Conservation (phyloP, 2,797 vertebrate species). For the Spinus pinus region DNA sequence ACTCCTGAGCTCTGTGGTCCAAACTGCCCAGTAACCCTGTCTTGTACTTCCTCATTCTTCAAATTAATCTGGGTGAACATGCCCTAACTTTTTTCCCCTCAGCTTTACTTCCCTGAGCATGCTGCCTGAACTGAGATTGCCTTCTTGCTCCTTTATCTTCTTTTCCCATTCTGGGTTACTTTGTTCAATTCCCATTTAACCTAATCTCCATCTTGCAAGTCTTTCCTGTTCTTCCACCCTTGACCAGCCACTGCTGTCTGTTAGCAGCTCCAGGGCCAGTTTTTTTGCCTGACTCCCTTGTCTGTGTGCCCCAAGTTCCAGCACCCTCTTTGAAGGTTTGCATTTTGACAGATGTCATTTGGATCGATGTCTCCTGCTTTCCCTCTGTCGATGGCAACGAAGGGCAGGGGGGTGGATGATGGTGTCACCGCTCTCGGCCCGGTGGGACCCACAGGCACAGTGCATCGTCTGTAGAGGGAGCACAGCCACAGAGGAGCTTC, state of each 20-base stretch:
- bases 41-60: neutral
- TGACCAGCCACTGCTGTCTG: neutral
- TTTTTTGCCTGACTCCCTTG: neutral
- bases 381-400: accelerated
- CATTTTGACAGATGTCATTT: neutral
- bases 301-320: neutral
- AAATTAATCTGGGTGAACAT: neutral
- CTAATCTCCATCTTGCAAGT: neutral
- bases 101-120: neutral
- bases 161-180: neutral
- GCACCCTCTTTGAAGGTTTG: neutral
- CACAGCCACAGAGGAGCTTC: neutral
- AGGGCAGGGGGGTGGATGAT: neutral
- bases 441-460: neutral
- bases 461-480: neutral
- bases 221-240: neutral
- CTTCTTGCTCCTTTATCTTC: neutral
- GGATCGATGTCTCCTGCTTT: neutral
- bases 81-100: accelerated
- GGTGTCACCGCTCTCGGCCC: accelerated
- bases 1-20: neutral
- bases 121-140: neutral
- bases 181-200: neutral
- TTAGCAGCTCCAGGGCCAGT: accelerated
- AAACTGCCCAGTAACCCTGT: neutral